phyloP scores from a whole-genome alignment of 2,113 vertebrate species.

The Tenrec ecaudatus region DNA sequence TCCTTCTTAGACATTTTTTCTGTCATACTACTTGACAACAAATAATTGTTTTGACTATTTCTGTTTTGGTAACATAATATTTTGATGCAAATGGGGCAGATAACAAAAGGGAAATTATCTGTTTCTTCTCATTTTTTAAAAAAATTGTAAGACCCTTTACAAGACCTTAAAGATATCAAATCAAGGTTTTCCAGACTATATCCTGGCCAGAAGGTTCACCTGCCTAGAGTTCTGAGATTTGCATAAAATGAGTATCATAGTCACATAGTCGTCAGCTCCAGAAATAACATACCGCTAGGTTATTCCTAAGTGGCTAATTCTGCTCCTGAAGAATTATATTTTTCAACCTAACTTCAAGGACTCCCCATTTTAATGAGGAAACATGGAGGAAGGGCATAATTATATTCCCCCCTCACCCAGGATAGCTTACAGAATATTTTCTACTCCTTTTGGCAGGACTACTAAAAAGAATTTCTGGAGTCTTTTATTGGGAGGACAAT shows the following conservation, averaged over 20 bases:
- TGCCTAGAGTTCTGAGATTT: background rate
- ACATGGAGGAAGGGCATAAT: background rate
- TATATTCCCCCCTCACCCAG: background rate
- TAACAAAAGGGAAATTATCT: background rate
- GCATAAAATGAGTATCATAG: background rate
- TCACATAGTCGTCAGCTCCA: background rate
- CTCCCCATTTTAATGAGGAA: slow-evolving; percentile 40
- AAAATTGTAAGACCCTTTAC: background rate
- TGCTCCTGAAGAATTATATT: background rate
- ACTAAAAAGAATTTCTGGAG: slow-evolving; percentile 26
- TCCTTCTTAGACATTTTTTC: background rate
- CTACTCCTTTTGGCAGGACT: background rate
- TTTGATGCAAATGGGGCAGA: background rate
- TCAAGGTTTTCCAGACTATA: background rate
- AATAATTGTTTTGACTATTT: background rate
- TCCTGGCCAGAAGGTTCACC: background rate
- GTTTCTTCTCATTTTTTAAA: background rate
- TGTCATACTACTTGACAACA: background rate
- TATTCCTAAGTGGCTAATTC: slow-evolving; percentile 4
- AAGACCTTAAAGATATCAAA: background rate
- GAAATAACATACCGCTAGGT: slow-evolving; percentile 1
- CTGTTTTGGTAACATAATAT: background rate
- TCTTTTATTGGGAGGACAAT: background rate
- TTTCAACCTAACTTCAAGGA: background rate
- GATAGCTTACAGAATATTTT: slow-evolving; percentile 21